Evolutionary conservation across 2,888 invertebrate species (phyloP).

Genomic region (Mamestra brassicae): DNA sequence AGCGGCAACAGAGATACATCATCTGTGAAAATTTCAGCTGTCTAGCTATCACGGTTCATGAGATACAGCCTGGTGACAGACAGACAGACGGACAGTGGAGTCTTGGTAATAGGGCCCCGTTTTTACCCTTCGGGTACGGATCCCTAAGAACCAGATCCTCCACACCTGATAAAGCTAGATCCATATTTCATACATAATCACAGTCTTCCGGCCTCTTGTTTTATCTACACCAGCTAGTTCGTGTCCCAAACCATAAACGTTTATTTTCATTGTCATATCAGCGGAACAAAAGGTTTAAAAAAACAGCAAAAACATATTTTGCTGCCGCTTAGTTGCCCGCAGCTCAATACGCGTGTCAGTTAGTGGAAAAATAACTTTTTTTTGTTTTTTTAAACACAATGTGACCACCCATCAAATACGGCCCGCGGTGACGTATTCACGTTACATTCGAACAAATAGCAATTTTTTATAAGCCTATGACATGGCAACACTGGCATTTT

Average conservation of each 20-base stretch:
- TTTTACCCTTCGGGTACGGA: too few relatives aligned
- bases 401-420: constrained; percentile 49
- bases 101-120: too few relatives aligned
- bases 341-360: constrained; percentile 54
- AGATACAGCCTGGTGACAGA: too few relatives aligned
- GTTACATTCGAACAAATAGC: constrained; percentile 51
- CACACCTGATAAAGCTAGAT: not conserved
- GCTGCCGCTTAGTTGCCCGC: constrained; percentile 47
- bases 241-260: constrained; percentile 18
- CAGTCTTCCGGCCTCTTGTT: not conserved
- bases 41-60: too few relatives aligned
- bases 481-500: constrained; percentile 28
- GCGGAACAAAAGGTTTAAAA: constrained; percentile 40
- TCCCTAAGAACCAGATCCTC: not conserved
- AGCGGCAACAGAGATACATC: too few relatives aligned
- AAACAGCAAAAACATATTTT: constrained; percentile 39
- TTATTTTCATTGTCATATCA: constrained; percentile 51
- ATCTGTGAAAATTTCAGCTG: too few relatives aligned
- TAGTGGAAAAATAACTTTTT: constrained; percentile 32
- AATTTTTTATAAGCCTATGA: constrained; percentile 50
- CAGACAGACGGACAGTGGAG: too few relatives aligned
- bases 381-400: constrained; percentile 48
- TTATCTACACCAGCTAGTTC: constrained; percentile 2
- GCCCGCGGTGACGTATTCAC: constrained; percentile 49
- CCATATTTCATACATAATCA: constrained; percentile 11